Conservation (phyloP, 1,140 invertebrate species). For the Magallana angulata region DNA sequence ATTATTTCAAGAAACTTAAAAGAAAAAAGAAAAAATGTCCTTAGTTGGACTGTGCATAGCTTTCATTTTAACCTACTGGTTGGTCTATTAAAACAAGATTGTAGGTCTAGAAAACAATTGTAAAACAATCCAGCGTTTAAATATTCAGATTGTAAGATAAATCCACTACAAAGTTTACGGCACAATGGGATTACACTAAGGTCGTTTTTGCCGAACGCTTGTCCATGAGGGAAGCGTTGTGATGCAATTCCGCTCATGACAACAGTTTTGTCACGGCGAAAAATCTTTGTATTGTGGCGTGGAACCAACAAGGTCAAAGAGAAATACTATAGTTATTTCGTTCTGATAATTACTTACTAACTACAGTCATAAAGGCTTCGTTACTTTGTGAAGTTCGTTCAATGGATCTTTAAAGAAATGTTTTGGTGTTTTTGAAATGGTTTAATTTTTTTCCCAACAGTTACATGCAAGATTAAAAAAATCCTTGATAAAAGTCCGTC, state of each 20-base stretch:
- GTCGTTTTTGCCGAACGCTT: conserved; percentile 6
- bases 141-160: conserved; percentile 21
- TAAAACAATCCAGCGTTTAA: conserved; percentile 14
- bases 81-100: not conserved
- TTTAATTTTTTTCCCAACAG: too few species aligned
- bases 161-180: not conserved
- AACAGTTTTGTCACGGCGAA: conserved; percentile 1
- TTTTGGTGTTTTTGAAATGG: too few species aligned
- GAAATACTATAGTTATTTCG: conserved; percentile 3
- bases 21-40: too few species aligned
- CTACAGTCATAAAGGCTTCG: not conserved
- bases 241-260: conserved; percentile 8
- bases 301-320: conserved; percentile 3
- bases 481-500: too few species aligned
- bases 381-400: too few species aligned
- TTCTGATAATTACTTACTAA: conserved; percentile 6
- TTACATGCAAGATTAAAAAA: too few species aligned
- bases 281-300: not conserved
- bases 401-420: too few species aligned
- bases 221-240: not conserved
- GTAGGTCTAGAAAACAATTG: not conserved
- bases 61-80: not conserved
- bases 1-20: too few species aligned
- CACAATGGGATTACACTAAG: conserved; percentile 2
- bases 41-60: too few species aligned